Percentiles rank a stretch among this genome's conserved stretches.
Conservation (phyloP, 2,113 vertebrate genomes). For the Elgaria multicarinata region DNA sequence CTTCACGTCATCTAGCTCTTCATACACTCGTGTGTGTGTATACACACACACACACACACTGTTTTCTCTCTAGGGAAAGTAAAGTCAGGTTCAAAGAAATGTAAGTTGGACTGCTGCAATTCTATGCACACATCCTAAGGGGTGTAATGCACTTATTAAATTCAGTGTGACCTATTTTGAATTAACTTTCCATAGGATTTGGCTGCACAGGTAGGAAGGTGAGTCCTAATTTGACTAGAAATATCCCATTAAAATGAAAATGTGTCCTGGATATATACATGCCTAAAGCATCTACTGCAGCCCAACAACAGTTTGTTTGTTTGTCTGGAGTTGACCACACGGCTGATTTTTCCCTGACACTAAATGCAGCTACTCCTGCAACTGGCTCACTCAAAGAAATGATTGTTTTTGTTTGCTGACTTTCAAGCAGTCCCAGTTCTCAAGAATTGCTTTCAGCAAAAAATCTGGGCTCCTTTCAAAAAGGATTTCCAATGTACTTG, state of each 20-base stretch:
- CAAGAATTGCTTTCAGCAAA: neutral
- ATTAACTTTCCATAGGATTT: neutral
- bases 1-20: no score
- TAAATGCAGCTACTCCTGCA: neutral
- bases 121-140: neutral
- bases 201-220: neutral
- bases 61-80: neutral
- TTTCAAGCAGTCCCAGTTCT: neutral
- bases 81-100: neutral
- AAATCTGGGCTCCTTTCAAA: neutral
- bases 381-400: neutral
- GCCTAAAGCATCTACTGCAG: neutral
- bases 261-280: neutral
- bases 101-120: neutral
- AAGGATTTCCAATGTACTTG: neutral
- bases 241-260: no score
- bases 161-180: neutral
- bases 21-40: neutral
- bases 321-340: neutral
- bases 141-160: neutral
- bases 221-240: neutral
- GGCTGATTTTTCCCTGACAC: neutral
- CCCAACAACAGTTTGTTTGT: neutral
- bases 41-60: neutral
- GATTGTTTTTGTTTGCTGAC: neutral